Percentiles rank a stretch among this genome's conserved stretches.
These are phyloP conservation scores for Eonycteris spelaea DNA, from an alignment of 2,113 vertebrate species.

Conservation along the genomic window DNA sequence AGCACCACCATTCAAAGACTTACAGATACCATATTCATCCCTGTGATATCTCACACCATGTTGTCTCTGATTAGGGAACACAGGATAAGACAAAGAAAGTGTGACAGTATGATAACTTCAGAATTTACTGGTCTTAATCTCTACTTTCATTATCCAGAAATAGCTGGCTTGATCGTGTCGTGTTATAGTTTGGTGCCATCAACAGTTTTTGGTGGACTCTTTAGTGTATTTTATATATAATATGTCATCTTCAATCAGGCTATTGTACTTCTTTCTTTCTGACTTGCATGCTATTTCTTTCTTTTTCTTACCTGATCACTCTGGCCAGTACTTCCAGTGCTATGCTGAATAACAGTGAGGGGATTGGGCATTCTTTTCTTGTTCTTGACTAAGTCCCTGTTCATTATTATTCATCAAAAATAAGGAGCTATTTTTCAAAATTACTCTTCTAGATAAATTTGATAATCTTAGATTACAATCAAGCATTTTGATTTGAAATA, in stretches of 20 bases:
- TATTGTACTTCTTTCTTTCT: neutral
- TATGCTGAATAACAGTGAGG: too few relatives aligned
- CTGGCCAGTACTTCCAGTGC: neutral
- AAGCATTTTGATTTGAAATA: neutral
- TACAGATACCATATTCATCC: neutral
- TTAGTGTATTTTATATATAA: neutral
- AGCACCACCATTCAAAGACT: too few relatives aligned
- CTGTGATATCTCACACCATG: neutral
- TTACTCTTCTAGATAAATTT: neutral
- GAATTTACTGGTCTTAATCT: neutral
- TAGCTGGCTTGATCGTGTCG: neutral
- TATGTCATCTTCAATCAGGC: neutral
- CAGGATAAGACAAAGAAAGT: neutral
- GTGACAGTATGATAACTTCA: neutral
- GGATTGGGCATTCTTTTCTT: too few relatives aligned
- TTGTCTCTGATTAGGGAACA: neutral
- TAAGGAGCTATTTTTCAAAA: neutral
- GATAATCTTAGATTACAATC: neutral
- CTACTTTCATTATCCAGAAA: neutral
- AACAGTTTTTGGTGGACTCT: neutral
- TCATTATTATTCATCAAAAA: neutral
- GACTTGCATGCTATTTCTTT: neutral
- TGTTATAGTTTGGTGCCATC: neutral
- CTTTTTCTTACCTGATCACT: neutral
- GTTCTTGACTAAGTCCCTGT: neutral